These are phyloP conservation scores for Otus sunia DNA, from an alignment of 2,113 vertebrate genomes.

Conservation along the genomic window DNA sequence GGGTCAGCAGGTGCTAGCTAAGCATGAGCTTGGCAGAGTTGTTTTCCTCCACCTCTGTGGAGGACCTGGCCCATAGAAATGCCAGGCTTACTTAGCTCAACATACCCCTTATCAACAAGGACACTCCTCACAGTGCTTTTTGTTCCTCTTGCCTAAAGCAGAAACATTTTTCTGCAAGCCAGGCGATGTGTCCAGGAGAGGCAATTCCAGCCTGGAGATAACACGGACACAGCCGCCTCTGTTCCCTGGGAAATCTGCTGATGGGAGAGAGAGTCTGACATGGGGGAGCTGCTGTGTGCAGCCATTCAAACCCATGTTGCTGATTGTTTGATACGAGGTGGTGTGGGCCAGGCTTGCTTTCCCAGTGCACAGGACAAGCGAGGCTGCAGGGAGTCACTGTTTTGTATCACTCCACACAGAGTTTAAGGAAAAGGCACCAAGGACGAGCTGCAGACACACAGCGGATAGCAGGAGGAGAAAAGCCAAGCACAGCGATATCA, in stretches of 20 bases:
- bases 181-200: background rate
- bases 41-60: background rate
- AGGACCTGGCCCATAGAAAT: background rate
- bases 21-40: background rate
- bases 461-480: background rate
- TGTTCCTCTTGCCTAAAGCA: background rate
- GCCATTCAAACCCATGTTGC: background rate
- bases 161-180: background rate
- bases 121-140: background rate
- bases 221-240: background rate
- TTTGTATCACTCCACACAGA: background rate
- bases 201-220: background rate
- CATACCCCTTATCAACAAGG: background rate
- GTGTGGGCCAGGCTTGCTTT: background rate
- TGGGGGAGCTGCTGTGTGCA: background rate
- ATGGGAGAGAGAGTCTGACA: background rate
- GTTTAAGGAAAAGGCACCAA: constrained; percentile 6
- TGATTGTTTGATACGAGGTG: background rate
- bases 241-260: constrained; percentile 6
- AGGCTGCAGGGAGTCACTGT: background rate
- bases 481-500: background rate
- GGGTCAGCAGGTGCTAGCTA: background rate
- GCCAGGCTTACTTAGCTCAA: background rate
- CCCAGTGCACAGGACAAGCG: background rate
- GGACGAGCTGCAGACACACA: background rate